phyloP scores from a whole-genome alignment of 2,888 invertebrate species.

The Andrena flavipes region DNA sequence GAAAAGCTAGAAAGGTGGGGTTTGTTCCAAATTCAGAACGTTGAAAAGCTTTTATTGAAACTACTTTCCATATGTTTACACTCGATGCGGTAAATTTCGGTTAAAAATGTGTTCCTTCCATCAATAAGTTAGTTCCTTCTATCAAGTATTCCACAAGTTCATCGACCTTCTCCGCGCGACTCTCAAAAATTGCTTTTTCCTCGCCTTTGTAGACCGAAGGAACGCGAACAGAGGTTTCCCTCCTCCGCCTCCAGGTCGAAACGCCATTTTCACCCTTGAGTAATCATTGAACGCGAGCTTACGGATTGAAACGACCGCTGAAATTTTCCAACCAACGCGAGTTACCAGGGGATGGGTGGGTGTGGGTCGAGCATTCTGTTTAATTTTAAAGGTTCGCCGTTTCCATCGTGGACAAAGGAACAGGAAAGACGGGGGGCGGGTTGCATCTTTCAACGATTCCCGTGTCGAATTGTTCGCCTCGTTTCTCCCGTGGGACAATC shows the following conservation, averaged over 20 bases:
- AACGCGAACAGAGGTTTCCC: background rate
- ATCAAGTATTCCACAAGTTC: too few relatives aligned
- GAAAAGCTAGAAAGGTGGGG: too few relatives aligned
- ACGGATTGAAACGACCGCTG: background rate
- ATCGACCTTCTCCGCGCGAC: background rate
- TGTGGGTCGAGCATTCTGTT: background rate
- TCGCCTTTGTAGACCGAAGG: background rate
- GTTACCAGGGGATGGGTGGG: background rate
- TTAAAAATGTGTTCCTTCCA: too few relatives aligned
- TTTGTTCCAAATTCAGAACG: too few relatives aligned
- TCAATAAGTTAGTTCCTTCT: too few relatives aligned
- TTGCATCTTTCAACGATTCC: slow-evolving; percentile 45
- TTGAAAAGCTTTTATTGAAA: too few relatives aligned
- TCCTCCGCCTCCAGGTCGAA: background rate
- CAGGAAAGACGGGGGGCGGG: slow-evolving; percentile 23
- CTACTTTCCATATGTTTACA: too few relatives aligned
- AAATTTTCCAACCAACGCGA: background rate
- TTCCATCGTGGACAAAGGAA: slow-evolving; percentile 17
- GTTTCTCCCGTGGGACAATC: slow-evolving; percentile 48
- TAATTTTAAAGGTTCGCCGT: slow-evolving; percentile 25
- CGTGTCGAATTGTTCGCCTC: slow-evolving; percentile 53
- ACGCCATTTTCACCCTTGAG: slow-evolving; percentile 4
- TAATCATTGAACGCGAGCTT: slow-evolving; percentile 1
- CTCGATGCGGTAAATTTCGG: too few relatives aligned
- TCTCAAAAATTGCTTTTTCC: background rate